A percentile compares a stretch with the other conserved stretches of the same genome.
phyloP scores from a whole-genome alignment of 2,113 vertebrate species.

The Rissa tridactyla region DNA sequence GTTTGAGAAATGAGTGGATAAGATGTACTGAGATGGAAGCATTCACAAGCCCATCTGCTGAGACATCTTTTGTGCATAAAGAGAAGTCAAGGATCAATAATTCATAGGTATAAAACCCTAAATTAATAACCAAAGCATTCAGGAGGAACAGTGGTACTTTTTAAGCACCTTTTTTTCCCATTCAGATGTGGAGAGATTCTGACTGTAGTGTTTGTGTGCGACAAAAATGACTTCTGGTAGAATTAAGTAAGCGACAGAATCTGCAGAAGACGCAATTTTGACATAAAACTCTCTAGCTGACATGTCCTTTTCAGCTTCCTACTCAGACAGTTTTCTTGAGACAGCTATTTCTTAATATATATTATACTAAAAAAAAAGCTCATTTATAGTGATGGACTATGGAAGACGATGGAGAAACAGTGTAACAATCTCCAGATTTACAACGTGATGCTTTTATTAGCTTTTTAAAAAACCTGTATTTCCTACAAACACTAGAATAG shows the following conservation, averaged over 20 bases:
- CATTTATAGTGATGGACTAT: not conserved
- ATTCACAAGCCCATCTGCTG: not conserved
- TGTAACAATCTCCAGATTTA: not conserved
- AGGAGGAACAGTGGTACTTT: not conserved
- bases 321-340: not conserved
- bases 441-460: not conserved
- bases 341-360: not conserved
- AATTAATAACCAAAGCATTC: not conserved
- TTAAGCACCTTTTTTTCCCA: not conserved
- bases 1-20: not conserved
- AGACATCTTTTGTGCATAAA: not conserved
- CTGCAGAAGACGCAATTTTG: not conserved
- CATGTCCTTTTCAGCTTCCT: not conserved
- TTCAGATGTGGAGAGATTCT: not conserved
- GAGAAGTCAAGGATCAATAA: not conserved
- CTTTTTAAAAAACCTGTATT: not conserved
- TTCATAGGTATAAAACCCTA: not conserved
- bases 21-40: not conserved
- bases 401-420: not conserved
- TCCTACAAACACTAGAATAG: not conserved
- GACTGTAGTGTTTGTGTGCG: not conserved
- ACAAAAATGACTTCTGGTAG: rapidly evolving
- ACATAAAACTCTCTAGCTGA: not conserved
- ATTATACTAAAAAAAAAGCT: not conserved
- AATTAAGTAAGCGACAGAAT: not conserved